Evolutionary conservation across 2,113 vertebrate genomes (phyloP), one percentile per base, ranked within the genome.

Genomic region (Ochotona princeps): DNA sequence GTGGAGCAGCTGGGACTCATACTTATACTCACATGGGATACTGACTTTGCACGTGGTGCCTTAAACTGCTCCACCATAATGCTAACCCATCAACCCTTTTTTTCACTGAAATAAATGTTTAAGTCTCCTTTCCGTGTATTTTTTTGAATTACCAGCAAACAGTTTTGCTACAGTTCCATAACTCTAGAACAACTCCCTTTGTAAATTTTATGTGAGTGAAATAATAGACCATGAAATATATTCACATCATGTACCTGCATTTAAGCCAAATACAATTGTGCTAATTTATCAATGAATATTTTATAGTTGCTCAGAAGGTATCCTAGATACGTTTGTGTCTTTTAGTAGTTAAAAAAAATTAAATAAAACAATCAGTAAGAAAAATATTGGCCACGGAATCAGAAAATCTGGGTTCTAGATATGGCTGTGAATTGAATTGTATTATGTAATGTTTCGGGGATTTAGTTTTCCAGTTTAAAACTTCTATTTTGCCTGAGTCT

Each of bases 241-340:
- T 49, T 57, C 4, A 76, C 2, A 85, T 65, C 1, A 79, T 26
- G 32, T 84, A 13, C n/a, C 21, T 72, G 60, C 8, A 73, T 87
- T 87, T 94, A 83, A 89, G 78, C 73, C 65, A 38, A 87, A 94
- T 87, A 44, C 78, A 82, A 15, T 54, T 76, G 21, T 57, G 67
- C 13, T 90, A 57, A 82, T 85, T 94, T 86, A 51, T 72, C 21
- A 86, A 8, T 89, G 89, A 85, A 51, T 72, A 11, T 23, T 69
- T 61, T 76, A 70, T 30, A 86, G 47, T 28, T 10, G 35, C 84
- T 91, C 70, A 21, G 76, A 92, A 85, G 70, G 28, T 76, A 70
- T 70, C 17, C 57, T 35, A 85, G 21, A 5, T 69, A 49, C 8
- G n/a, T 18, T 89, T 81, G 21, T 82, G 49, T 82, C 7, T 10